Conservation (phyloP, 1,140 invertebrate genomes). For the Papilio glaucus region DNA sequence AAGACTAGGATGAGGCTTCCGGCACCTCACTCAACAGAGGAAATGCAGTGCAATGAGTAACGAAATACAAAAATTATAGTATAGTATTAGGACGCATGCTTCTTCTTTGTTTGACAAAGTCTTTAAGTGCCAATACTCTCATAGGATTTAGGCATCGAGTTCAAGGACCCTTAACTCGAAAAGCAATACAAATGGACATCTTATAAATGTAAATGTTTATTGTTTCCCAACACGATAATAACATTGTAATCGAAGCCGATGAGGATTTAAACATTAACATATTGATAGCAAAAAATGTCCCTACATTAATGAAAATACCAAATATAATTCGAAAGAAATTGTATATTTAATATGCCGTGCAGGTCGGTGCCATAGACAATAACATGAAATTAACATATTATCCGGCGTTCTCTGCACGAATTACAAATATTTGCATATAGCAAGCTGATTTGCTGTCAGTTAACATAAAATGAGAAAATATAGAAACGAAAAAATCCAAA, state of each 20-base stretch:
- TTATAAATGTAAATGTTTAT: too few relatives aligned
- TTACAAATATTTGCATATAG: not conserved
- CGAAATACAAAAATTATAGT: too few relatives aligned
- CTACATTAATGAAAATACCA: not conserved
- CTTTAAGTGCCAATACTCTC: too few relatives aligned
- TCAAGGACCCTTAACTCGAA: too few relatives aligned
- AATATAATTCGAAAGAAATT: conserved; percentile 9
- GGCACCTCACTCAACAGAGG: too few relatives aligned
- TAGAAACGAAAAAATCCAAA: not conserved
- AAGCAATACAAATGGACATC: too few relatives aligned
- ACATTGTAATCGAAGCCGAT: not conserved
- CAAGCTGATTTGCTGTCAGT: not conserved
- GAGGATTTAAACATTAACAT: not conserved
- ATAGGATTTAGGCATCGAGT: too few relatives aligned
- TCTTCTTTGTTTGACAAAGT: too few relatives aligned
- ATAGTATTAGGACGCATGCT: too few relatives aligned
- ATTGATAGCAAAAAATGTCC: not conserved
- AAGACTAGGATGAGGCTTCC: too few relatives aligned
- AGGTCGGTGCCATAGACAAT: not conserved
- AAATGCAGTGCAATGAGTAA: too few relatives aligned
- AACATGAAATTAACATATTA: conserved; percentile 13
- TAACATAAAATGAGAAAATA: not conserved
- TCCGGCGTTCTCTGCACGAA: conserved; percentile 3
- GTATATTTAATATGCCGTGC: not conserved
- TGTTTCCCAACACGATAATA: too few relatives aligned